Conservation (phyloP, 2,888 invertebrate genomes). For the Cyclophora albipunctata region DNA sequence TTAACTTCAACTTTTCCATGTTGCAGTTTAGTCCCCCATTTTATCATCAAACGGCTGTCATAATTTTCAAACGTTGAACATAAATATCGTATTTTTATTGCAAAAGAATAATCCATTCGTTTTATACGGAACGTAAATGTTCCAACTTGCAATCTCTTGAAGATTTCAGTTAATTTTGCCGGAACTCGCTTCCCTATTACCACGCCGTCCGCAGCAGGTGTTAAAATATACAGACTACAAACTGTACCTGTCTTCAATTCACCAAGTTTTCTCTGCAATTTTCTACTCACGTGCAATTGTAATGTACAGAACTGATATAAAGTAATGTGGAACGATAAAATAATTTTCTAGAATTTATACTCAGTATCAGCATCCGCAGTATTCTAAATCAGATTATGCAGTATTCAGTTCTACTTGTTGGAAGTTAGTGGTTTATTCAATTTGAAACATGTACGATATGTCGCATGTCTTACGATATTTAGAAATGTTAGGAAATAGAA, state of each 20-base stretch:
- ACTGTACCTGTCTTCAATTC: constrained; percentile 41
- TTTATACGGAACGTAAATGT: constrained; percentile 40
- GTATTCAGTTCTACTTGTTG: too few relatives aligned
- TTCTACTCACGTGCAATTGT: constrained; percentile 48
- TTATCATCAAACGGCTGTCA: too few relatives aligned
- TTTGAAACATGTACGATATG: background rate
- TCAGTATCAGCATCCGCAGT: background rate
- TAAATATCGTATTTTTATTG: too few relatives aligned
- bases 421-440: too few relatives aligned
- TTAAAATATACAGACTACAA: constrained; percentile 43
- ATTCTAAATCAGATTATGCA: too few relatives aligned
- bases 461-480: background rate
- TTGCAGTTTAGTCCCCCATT: too few relatives aligned
- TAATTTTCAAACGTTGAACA: too few relatives aligned
- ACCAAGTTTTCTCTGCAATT: constrained; percentile 33
- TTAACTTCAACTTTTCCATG: too few relatives aligned
- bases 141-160: constrained; percentile 32
- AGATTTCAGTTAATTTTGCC: constrained; percentile 46
- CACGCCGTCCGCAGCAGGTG: constrained; percentile 36
- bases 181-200: constrained; percentile 29
- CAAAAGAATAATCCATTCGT: constrained; percentile 28
- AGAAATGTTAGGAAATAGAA: background rate
- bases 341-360: constrained; percentile 1
- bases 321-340: constrained; percentile 23
- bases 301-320: constrained; percentile 43